A percentile compares a stretch with the other conserved stretches of the same genome.
phyloP scores from a whole-genome alignment of 1,140 invertebrate species.

The Myzus persicae region DNA sequence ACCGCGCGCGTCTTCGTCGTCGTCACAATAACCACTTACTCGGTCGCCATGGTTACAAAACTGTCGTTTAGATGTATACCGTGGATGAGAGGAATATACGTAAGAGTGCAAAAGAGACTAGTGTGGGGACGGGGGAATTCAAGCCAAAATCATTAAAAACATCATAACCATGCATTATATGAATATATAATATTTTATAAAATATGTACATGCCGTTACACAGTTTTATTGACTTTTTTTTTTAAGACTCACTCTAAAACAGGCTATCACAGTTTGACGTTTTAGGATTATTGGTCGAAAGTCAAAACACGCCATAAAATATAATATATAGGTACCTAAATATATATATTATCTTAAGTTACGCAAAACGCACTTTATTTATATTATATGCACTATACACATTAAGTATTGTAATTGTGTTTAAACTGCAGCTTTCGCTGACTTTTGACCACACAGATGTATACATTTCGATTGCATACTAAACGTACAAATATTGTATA shows the following conservation, averaged over 20 bases:
- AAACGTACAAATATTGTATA: background rate
- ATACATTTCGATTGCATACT: background rate
- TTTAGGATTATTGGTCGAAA: background rate
- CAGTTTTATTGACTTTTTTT: conserved; percentile 27
- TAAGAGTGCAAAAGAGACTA: background rate
- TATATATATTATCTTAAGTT: no score
- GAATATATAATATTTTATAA: background rate
- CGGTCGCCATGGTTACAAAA: conserved; percentile 55
- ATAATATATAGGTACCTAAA: background rate
- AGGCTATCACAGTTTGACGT: background rate
- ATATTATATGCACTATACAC: no score
- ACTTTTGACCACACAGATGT: background rate
- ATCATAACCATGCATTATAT: background rate
- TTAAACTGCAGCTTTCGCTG: background rate
- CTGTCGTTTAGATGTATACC: conserved; percentile 35
- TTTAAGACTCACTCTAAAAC: background rate
- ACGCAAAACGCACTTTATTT: background rate
- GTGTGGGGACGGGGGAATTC: background rate
- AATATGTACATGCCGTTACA: background rate
- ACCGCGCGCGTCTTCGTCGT: conserved; percentile 24
- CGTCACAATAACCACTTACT: conserved; percentile 52
- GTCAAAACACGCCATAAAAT: background rate
- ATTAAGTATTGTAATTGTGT: background rate
- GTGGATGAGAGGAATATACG: background rate
- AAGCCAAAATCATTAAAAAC: conserved; percentile 19